phyloP scores from a whole-genome alignment of 37 sponge, comb jelly and placozoan genomes.

The Mnemiopsis leidyi region DNA sequence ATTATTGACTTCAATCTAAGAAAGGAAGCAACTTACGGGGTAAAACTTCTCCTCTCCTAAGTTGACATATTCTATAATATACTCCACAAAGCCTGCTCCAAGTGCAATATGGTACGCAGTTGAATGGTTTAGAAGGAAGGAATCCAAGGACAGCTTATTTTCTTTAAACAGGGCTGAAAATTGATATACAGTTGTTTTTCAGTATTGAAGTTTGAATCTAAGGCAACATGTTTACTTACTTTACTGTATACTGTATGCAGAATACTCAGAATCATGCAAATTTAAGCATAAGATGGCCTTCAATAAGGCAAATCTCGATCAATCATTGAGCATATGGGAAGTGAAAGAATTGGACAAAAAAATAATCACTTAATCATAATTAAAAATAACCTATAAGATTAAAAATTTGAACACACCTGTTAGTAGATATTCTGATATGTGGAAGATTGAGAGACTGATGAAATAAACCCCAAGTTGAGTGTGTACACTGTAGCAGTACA shows the following conservation, averaged over 20 bases:
- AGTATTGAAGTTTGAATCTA: too few relatives aligned
- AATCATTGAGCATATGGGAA: too few relatives aligned
- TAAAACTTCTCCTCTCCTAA: slow-evolving; percentile 24
- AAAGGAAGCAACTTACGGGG: slow-evolving; percentile 57
- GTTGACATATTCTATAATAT: slow-evolving; percentile 71
- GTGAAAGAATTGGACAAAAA: too few relatives aligned
- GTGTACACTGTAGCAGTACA: background rate
- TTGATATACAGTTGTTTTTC: too few relatives aligned
- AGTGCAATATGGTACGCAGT: slow-evolving; percentile 80
- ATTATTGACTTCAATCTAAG: too few relatives aligned
- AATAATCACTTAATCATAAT: too few relatives aligned
- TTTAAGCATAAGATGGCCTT: too few relatives aligned
- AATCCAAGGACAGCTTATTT: slow-evolving; percentile 74
- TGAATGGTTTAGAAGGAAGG: slow-evolving; percentile 94
- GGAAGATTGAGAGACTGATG: slow-evolving; percentile 82
- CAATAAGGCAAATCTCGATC: too few relatives aligned
- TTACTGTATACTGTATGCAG: too few relatives aligned
- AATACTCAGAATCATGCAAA: too few relatives aligned
- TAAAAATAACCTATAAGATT: too few relatives aligned
- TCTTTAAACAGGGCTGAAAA: slow-evolving; percentile 78
- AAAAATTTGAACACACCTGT: slow-evolving; percentile 68
- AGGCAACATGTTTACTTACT: too few relatives aligned
- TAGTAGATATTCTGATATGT: slow-evolving; percentile 85
- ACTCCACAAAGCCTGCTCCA: slow-evolving; percentile 80
- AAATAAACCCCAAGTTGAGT: slow-evolving; percentile 76